These are phyloP conservation scores for Onychorhynchus coronatus DNA, from an alignment of 2,113 vertebrate species.

Conservation along the genomic window DNA sequence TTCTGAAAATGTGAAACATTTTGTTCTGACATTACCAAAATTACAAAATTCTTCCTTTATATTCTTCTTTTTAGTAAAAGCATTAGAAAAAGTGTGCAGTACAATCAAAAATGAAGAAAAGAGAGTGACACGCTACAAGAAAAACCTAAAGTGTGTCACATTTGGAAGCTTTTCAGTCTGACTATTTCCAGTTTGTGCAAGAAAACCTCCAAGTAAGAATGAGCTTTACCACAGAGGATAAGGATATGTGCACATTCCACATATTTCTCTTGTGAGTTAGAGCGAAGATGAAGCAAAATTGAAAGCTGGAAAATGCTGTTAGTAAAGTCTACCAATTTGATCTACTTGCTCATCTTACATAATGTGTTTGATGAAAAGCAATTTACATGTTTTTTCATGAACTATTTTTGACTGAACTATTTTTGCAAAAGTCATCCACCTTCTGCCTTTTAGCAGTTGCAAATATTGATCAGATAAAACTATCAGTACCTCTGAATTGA, in stretches of 20 bases:
- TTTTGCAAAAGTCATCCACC: not conserved
- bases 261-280: constrained; percentile 57
- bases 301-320: constrained; percentile 8
- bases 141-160: constrained; percentile 40
- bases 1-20: constrained; percentile 63
- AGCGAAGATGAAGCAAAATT: constrained; percentile 39
- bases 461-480: not conserved
- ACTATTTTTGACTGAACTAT: not conserved
- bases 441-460: not conserved
- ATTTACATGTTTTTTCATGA: not conserved
- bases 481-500: not conserved
- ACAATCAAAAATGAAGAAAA: not conserved
- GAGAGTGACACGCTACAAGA: not conserved
- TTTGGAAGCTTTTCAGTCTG: constrained; percentile 23
- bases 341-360: constrained; percentile 30
- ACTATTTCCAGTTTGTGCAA: constrained; percentile 44
- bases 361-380: not conserved
- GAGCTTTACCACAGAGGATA: constrained; percentile 37
- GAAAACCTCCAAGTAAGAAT: constrained; percentile 34
- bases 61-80: not conserved
- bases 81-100: not conserved
- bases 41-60: constrained; percentile 7
- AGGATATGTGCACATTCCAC: constrained; percentile 43
- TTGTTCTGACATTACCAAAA: constrained; percentile 13
- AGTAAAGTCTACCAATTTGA: not conserved